Evolutionary conservation across 2,113 vertebrate genomes (phyloP).

Genomic region (Dromiciops gliroides): DNA sequence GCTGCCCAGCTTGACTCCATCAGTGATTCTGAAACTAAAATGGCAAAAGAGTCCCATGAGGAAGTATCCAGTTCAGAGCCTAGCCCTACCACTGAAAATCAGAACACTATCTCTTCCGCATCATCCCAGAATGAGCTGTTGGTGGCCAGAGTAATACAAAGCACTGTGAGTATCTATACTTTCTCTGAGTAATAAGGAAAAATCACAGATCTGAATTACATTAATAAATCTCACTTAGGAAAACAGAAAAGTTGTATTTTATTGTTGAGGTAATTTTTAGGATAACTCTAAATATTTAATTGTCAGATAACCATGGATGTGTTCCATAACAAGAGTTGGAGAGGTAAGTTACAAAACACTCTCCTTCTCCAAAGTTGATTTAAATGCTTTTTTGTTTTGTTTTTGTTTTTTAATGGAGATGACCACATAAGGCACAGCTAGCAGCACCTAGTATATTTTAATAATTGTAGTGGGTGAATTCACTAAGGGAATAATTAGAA

Average conservation of each 20-base stretch:
- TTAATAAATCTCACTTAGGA: conserved; percentile 63
- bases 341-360: conserved; percentile 42
- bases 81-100: conserved; percentile 15
- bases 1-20: conserved; percentile 87
- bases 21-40: conserved; percentile 61
- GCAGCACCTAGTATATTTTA: background rate
- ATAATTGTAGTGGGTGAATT: background rate
- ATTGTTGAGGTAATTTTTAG: conserved; percentile 77
- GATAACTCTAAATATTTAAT: conserved; percentile 72
- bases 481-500: background rate
- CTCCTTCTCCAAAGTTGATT: background rate
- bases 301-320: conserved; percentile 65
- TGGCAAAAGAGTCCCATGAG: conserved; percentile 41
- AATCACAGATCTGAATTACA: conserved; percentile 49
- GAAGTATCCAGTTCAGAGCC: conserved; percentile 14
- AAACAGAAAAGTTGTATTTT: conserved; percentile 71
- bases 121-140: conserved; percentile 53
- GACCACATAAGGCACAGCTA: background rate
- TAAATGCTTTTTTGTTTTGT: background rate
- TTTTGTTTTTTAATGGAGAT: background rate
- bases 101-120: background rate
- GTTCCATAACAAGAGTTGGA: conserved; percentile 34
- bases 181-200: background rate
- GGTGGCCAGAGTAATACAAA: conserved; percentile 37
- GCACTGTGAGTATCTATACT: conserved; percentile 66